phyloP scores from a whole-genome alignment of 2,113 vertebrate species.

The Nesoenas mayeri region DNA sequence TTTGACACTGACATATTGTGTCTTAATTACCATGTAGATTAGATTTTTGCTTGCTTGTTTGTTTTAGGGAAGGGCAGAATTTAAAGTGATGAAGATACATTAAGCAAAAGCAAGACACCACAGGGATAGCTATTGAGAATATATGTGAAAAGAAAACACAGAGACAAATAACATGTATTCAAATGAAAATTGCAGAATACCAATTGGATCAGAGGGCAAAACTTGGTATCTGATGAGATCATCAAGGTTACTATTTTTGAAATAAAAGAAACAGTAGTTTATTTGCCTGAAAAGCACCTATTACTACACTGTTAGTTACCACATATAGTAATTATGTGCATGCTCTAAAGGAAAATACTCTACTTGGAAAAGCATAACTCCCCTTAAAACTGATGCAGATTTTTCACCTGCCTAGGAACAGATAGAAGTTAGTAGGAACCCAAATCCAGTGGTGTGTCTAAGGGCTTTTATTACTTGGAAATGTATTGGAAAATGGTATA shows the following conservation, averaged over 20 bases:
- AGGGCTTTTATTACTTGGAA: slow-evolving; percentile 16
- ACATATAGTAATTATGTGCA: background rate
- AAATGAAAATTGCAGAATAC: background rate
- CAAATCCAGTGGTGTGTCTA: background rate
- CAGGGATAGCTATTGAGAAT: background rate
- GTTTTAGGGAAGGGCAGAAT: background rate
- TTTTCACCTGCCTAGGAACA: background rate
- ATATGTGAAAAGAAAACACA: background rate
- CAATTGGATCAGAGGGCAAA: background rate
- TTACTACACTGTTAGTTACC: background rate
- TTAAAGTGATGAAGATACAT: background rate
- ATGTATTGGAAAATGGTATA: slow-evolving; percentile 1
- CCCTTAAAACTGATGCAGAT: slow-evolving; percentile 3
- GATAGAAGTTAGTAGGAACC: background rate
- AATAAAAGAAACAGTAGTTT: background rate
- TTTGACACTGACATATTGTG: background rate
- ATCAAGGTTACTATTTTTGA: background rate
- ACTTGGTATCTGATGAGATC: background rate
- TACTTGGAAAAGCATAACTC: background rate
- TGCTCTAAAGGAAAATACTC: background rate
- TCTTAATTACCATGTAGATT: background rate
- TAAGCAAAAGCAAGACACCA: background rate
- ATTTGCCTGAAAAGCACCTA: background rate
- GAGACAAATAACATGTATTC: background rate
- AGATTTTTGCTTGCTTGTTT: background rate